phyloP scores from a whole-genome alignment of 2,888 invertebrate species.

The Pachycephus smyrnensis region DNA sequence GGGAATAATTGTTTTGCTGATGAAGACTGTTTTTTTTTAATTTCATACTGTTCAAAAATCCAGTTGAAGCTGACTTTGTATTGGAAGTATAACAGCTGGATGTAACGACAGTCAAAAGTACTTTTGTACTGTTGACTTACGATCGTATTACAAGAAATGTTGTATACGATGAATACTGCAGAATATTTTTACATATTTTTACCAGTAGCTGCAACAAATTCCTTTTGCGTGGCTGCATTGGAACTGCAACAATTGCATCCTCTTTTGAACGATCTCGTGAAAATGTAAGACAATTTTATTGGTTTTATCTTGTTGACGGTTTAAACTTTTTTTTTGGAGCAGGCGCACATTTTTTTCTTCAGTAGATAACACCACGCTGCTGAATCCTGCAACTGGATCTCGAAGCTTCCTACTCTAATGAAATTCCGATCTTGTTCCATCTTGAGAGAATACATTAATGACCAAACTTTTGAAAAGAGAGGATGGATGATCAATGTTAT shows the following conservation, averaged over 20 bases:
- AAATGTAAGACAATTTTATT: not conserved
- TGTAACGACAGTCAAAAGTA: not conserved
- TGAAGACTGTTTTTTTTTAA: not conserved
- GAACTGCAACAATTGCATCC: not conserved
- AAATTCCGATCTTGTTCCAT: not conserved
- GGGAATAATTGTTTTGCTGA: not conserved
- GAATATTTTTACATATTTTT: not conserved
- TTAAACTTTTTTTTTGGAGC: not conserved
- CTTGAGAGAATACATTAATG: not conserved
- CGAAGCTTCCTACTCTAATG: not conserved
- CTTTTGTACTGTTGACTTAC: not conserved
- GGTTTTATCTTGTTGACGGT: not conserved
- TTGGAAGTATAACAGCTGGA: not conserved
- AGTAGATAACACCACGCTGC: not conserved
- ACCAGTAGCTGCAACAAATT: not conserved
- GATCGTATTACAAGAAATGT: not conserved
- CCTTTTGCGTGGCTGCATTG: not conserved
- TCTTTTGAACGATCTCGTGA: not conserved
- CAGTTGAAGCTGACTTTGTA: not conserved
- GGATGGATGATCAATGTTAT: not conserved
- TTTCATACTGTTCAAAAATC: not conserved
- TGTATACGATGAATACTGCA: not conserved
- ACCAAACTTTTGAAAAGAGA: not conserved
- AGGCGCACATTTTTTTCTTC: not conserved
- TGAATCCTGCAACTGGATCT: not conserved